Evolutionary conservation across 2,113 vertebrate genomes (phyloP).

Genomic region (Pseudolaguvia tuberculata): DNA sequence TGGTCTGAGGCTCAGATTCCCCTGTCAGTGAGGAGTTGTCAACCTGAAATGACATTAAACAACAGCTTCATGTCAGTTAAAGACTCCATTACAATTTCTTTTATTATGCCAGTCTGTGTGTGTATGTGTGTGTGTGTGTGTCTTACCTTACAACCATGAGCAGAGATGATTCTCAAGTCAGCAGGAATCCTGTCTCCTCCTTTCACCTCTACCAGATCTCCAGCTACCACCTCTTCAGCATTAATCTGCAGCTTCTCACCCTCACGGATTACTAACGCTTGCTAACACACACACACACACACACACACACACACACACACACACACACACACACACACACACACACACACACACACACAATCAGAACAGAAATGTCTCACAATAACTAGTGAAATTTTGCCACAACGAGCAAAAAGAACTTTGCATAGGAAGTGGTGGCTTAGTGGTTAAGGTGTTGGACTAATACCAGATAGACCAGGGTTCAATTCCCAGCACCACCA

Average conservation of each 20-base stretch:
- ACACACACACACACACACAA: constrained; percentile 21
- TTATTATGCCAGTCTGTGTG: neutral
- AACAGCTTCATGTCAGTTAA: neutral
- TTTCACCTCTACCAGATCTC: constrained; percentile 89
- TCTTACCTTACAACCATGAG: constrained; percentile 84
- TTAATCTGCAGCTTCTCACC: constrained; percentile 91
- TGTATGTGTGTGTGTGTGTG: neutral
- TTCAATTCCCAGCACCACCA: no score
- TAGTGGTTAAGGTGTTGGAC: no score
- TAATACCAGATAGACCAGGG: no score
- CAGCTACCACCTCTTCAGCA: constrained; percentile 83
- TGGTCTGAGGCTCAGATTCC: constrained; percentile 84
- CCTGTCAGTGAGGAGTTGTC: constrained; percentile 88
- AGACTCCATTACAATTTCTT: no score
- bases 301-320: constrained; percentile 24
- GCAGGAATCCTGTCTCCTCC: constrained; percentile 87
- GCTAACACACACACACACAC: constrained; percentile 60
- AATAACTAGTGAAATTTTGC: no score
- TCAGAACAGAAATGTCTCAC: neutral
- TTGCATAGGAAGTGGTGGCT: no score
- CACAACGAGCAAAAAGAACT: neutral
- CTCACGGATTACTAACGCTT: constrained; percentile 89
- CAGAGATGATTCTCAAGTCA: constrained; percentile 82
- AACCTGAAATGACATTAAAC: constrained; percentile 61
- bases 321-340: constrained; percentile 10